A percentile compares a stretch with the other conserved stretches of the same genome.
phyloP scores from a whole-genome alignment of 2,797 vertebrate genomes.

The Lagorchestes hirsutus region DNA sequence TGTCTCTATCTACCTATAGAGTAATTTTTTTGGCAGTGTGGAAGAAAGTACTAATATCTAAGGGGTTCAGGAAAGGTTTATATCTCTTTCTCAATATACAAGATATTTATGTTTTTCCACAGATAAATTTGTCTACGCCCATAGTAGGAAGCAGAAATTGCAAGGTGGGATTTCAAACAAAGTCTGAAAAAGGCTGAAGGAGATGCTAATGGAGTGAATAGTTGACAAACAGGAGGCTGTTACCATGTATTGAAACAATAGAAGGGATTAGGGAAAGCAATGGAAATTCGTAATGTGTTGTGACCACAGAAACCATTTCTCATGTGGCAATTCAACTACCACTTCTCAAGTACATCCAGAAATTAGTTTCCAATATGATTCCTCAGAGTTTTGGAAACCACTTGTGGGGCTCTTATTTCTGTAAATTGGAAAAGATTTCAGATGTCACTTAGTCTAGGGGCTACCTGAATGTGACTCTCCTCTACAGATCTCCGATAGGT shows the following conservation, averaged over 20 bases:
- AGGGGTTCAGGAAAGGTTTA: slow-evolving; percentile 61
- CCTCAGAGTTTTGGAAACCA: neutral
- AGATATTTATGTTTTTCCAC: neutral
- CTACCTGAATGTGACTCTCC: neutral
- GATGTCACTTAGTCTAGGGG: neutral
- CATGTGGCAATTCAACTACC: neutral
- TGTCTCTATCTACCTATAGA: neutral
- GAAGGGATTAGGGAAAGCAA: neutral
- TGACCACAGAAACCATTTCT: neutral
- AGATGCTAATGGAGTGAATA: neutral
- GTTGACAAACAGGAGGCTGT: neutral
- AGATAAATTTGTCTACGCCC: neutral
- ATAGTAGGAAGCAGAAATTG: neutral
- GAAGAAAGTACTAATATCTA: neutral
- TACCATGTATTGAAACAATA: neutral
- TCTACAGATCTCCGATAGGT: neutral
- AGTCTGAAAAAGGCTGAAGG: slow-evolving; percentile 35
- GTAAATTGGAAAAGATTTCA: neutral
- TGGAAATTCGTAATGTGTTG: neutral
- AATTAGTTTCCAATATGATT: neutral
- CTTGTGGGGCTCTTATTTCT: neutral
- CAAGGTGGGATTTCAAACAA: slow-evolving; percentile 36
- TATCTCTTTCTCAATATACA: slow-evolving; percentile 30
- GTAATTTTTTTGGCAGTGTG: neutral
- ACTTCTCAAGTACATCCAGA: neutral